Evolutionary conservation across 2,113 vertebrate genomes (phyloP).

Genomic region (Pteronura brasiliensis): DNA sequence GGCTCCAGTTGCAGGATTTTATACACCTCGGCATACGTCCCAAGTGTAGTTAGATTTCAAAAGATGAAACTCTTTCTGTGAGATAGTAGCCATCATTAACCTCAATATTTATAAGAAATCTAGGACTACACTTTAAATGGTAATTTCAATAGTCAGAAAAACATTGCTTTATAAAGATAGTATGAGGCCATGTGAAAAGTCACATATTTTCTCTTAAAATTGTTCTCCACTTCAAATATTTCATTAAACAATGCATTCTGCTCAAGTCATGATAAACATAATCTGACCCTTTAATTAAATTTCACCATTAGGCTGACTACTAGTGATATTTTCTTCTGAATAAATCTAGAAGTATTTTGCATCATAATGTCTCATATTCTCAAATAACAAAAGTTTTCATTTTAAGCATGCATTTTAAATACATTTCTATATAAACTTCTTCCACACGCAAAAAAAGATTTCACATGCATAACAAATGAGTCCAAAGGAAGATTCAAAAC

Average conservation of each 20-base stretch:
- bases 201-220: not conserved
- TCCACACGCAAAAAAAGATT: not conserved
- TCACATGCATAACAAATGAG: not conserved
- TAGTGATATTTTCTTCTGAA: not conserved
- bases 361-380: not conserved
- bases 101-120: not conserved
- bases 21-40: not conserved
- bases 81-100: not conserved
- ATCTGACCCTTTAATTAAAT: not conserved
- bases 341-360: not conserved
- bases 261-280: not conserved
- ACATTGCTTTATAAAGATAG: not conserved
- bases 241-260: not conserved
- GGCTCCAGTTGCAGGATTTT: not conserved
- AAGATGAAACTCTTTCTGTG: not conserved
- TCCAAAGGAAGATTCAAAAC: not conserved
- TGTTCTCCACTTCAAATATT: not conserved
- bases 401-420: not conserved
- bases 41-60: not conserved
- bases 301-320: not conserved
- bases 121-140: not conserved
- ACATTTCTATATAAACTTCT: not conserved
- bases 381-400: constrained; percentile 8
- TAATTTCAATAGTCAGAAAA: not conserved
- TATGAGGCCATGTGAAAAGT: not conserved